These are phyloP conservation scores for Lytechinus pictus DNA, from an alignment of 35 echinoderm and acorn worm species.

Conservation along the genomic window DNA sequence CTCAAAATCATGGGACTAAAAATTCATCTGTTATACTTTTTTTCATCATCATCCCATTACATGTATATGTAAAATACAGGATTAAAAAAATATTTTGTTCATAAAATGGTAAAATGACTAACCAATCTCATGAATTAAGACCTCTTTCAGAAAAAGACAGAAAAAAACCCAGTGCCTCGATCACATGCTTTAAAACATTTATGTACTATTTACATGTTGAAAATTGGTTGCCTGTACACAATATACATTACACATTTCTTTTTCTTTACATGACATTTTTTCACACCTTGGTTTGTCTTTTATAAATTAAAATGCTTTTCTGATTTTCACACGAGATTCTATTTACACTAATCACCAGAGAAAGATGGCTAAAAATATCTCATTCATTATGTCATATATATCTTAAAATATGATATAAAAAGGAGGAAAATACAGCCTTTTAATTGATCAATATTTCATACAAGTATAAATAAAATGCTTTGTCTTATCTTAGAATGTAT, in stretches of 20 bases:
- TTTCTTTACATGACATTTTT: not conserved
- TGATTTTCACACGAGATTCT: not conserved
- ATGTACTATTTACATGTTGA: not conserved
- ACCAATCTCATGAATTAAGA: not conserved
- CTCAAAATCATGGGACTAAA: not conserved
- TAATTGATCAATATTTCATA: not conserved
- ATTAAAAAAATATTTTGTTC: not conserved
- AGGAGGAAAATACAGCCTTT: not conserved
- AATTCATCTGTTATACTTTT: not conserved
- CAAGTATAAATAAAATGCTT: conserved; percentile 6
- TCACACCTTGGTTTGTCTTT: not conserved
- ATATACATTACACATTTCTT: conserved; percentile 1
- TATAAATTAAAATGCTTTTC: conserved; percentile 13
- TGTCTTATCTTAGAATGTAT: not conserved
- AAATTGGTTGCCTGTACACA: conserved; percentile 1
- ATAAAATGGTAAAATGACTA: not conserved
- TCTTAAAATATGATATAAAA: not conserved
- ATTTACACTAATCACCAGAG: not conserved
- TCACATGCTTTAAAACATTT: conserved; percentile 14
- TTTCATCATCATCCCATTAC: not conserved
- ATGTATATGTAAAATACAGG: no score
- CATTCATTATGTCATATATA: not conserved
- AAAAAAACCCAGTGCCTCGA: not conserved
- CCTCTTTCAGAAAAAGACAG: not conserved
- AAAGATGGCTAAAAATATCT: conserved; percentile 13